phyloP scores from a whole-genome alignment of 1,140 invertebrate species.

The Xylocopa sonorina region DNA sequence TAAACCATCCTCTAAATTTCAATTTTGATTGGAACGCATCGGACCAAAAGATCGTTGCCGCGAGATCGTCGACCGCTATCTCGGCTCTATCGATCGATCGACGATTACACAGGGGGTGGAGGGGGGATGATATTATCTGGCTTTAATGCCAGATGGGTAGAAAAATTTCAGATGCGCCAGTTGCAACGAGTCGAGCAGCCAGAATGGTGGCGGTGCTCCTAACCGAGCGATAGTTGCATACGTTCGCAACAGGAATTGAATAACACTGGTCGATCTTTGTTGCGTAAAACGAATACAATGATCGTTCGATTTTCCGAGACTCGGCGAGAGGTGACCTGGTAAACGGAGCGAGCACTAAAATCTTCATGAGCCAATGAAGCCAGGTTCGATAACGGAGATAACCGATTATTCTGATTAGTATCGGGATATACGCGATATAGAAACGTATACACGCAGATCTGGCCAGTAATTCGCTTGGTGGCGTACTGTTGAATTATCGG shows the following conservation, averaged over 20 bases:
- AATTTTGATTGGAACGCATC: constrained; percentile 7
- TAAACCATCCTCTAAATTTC: constrained; percentile 13
- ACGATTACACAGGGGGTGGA: background rate
- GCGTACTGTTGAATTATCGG: constrained; percentile 20
- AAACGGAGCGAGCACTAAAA: constrained; percentile 52
- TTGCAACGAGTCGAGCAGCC: background rate
- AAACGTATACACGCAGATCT: background rate
- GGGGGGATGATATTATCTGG: background rate
- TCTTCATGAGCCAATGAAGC: constrained; percentile 54
- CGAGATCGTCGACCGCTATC: background rate
- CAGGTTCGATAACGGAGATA: constrained; percentile 49
- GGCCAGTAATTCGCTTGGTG: background rate
- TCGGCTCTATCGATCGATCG: background rate
- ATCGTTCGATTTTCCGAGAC: background rate
- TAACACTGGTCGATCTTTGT: background rate
- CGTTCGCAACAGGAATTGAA: background rate
- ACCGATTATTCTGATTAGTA: constrained; percentile 62
- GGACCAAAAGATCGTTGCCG: background rate
- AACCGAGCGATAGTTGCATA: too few relatives aligned
- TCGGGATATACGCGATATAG: background rate
- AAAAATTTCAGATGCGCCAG: background rate
- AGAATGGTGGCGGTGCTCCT: too few relatives aligned
- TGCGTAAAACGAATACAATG: background rate
- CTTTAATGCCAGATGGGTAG: background rate
- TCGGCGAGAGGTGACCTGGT: background rate